Base-by-base conservation (phyloP, 2,113 vertebrate species). In the Vireo altiloquus region DNA sequence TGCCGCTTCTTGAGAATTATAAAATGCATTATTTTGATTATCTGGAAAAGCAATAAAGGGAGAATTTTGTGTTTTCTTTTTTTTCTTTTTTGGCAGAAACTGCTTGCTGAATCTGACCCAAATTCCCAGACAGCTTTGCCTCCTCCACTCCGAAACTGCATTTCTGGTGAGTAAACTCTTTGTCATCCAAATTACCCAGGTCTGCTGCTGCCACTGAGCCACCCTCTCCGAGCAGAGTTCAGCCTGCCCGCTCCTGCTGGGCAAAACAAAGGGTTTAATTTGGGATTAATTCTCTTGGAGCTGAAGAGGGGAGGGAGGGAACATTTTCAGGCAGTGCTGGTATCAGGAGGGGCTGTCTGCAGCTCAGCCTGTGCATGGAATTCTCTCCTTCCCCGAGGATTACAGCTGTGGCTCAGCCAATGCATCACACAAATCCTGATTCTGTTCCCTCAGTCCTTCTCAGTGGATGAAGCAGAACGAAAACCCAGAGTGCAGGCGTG, bases 201-300 rank as follows among this genome's bases (percentile, higher is more conserved):
- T 83, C 82, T 83, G 90, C 42, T 30, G 77, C 82, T 69, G 75
- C 40, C 72, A 39, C 68, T 6, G 60, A 83, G 68, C 35, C 72
- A 25, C 25, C 7, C 2, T 31, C 68, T 68, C 46, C 3, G 1
- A 35, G 79, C 8, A 3, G 64, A 50, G 74, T 30, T 78, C 86
- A 96, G 83, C 46, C 83, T 40, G 76, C 35, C 7, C 2, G 4
- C 83, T 75, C 77, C 87, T 13, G 50, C 71, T 17, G 75, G 71
- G 89, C 91, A 83, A 94, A 95, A 92, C 95, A 97, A 90, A 70
- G 69, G 13, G 25, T 64, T 79, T n/a, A 49, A 56, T 69, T 57
- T 24, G 84, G 84, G 75, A 96, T 90, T 89, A 46, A 82, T 85
- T 74, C 63, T 76, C 78, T 22, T 13, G 66, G 61, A 94, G 91